Evolutionary conservation across 2,797 vertebrate genomes (phyloP).

Genomic region (Peromyscus attwateri): DNA sequence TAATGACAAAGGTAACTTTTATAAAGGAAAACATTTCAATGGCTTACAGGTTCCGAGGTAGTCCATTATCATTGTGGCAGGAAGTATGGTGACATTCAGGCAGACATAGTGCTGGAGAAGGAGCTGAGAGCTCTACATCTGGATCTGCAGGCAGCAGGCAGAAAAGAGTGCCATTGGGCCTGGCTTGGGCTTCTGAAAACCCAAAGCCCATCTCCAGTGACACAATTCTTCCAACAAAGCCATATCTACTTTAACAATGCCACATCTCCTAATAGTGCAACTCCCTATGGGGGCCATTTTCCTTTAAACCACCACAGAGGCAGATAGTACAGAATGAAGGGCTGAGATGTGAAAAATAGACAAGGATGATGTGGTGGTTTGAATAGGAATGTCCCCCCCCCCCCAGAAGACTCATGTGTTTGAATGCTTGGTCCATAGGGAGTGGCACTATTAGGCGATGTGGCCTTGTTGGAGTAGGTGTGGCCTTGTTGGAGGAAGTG

Average conservation of each 20-base stretch:
- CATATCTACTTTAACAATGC: background rate
- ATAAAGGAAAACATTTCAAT: background rate
- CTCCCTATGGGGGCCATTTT: background rate
- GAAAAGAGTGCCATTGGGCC: no score
- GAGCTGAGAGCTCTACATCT: background rate
- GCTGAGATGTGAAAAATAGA: background rate
- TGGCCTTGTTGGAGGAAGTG: background rate
- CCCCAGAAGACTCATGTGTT: background rate
- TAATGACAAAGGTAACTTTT: background rate
- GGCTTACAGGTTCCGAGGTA: background rate
- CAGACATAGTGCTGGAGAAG: background rate
- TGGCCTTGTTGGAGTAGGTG: background rate
- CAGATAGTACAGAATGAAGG: background rate
- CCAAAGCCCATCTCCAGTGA: background rate
- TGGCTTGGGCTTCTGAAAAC: background rate
- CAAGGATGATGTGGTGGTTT: background rate
- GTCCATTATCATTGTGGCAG: no score
- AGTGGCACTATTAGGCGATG: background rate
- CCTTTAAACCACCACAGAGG: background rate
- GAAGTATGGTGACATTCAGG: background rate
- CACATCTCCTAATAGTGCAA: background rate
- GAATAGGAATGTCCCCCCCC: background rate
- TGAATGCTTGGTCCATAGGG: background rate
- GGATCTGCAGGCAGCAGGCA: background rate
- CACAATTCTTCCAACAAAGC: background rate